Base-by-base conservation (phyloP, 2,797 vertebrate species). In the Pipistrellus kuhlii region DNA sequence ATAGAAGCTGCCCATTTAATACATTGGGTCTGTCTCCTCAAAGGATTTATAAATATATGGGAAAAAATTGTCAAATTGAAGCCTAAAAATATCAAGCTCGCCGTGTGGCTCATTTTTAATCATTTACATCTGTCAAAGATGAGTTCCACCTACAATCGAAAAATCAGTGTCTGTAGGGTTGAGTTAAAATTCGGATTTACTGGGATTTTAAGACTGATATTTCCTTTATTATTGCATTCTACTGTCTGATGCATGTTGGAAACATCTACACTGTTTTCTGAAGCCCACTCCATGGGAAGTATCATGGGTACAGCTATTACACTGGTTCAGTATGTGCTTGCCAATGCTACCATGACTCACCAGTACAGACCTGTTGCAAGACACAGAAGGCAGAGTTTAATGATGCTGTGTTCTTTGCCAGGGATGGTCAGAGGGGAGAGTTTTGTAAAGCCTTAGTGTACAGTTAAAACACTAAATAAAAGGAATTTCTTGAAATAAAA, bases 381-480 rank as follows among this genome's bases (percentile, higher is more conserved):
- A 83, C 77, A 94, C 35, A 89, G 55, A 96, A 91, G 72, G 78
- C 38, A 82, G 71, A 30, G 12, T 77, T 73, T 59, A 89, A 86
- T 69, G 68, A 53, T 57, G 46, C 68, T 23, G 35, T 57, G 12
- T 17, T 89, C 55, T 93, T 25, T 89, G 82, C 23, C 35, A 55
- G 35, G 62, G 44, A 35, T 7, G 15, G 30, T 48, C n/a, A 91
- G 64, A 64, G 4, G 12, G 12, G 84, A 73, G 38, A 30, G 25
- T 57, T 57, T 78, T 80, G 82, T 10, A 78, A 91, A 93, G 46
- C 85, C 59, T 91, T 72, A 46, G 25, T 69, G 21, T 88, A 48
- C 4, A 25, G 32, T 38, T 53, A 62, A 62, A 62, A 62, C 25
- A 62, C 59, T 14, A 62, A 59, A 59, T 59, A 59, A 62, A 62